Evolutionary conservation across 2,888 invertebrate species (phyloP).

Genomic region (Sericinus montela): DNA sequence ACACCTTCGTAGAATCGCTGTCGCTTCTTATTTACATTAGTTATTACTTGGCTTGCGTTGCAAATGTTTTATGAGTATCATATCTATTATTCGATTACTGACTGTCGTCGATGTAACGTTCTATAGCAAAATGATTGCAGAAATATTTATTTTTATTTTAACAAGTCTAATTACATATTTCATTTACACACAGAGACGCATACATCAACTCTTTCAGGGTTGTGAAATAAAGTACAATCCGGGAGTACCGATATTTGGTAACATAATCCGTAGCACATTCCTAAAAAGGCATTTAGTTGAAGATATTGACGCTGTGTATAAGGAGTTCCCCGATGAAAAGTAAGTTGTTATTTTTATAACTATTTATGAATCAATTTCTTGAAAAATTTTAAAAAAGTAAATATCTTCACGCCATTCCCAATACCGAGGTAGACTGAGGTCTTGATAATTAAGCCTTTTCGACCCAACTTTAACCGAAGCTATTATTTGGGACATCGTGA

Average conservation of each 20-base stretch:
- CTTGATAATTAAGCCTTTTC: no score
- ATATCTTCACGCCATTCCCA: no score
- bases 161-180: conserved; percentile 39
- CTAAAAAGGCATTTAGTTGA: conserved; percentile 41
- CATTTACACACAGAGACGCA: conserved; percentile 37
- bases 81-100: not conserved
- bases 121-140: conserved; percentile 43
- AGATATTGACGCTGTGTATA: conserved; percentile 46
- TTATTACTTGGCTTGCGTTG: no score
- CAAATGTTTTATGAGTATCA: no score
- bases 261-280: conserved; percentile 36
- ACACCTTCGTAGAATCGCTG: no score
- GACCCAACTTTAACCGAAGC: no score
- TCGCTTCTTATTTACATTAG: no score
- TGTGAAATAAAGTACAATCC: conserved; percentile 45
- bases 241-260: conserved; percentile 57
- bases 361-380: no score
- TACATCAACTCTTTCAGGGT: conserved; percentile 39
- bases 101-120: not conserved
- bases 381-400: no score
- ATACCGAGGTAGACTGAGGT: no score
- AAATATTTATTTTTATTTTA: conserved; percentile 46
- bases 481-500: no score
- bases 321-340: conserved; percentile 54
- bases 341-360: conserved; percentile 25